A percentile compares a stretch with the other conserved stretches of the same genome.
Evolutionary conservation across 2,888 invertebrate species (phyloP).

Genomic region (Limenitis camilla): DNA sequence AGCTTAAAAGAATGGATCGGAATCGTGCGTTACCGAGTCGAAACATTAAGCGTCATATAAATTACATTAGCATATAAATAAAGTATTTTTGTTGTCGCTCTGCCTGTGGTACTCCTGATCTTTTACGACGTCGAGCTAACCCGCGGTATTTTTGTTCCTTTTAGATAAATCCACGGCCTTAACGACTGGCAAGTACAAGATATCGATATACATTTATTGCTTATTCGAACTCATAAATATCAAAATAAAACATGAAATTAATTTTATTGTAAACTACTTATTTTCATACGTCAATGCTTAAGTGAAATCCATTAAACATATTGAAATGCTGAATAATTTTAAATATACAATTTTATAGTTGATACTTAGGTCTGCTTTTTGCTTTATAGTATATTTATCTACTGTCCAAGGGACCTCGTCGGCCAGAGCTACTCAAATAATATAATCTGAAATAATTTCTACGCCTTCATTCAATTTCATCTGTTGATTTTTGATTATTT

Average conservation of each 20-base stretch:
- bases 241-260: conserved; percentile 67
- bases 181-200: conserved; percentile 71
- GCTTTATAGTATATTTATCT: too few relatives aligned
- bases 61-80: conserved; percentile 76
- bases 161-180: conserved; percentile 70
- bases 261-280: conserved; percentile 50
- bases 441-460: too few relatives aligned
- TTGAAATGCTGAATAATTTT: neutral
- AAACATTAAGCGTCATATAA: conserved; percentile 75
- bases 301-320: neutral
- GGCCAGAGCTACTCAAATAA: too few relatives aligned
- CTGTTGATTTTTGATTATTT: too few relatives aligned
- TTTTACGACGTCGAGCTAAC: conserved; percentile 68
- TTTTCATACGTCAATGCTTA: conserved; percentile 14
- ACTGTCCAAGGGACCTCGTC: too few relatives aligned
- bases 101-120: conserved; percentile 54
- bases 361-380: too few relatives aligned
- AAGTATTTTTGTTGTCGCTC: conserved; percentile 71
- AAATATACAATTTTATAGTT: neutral
- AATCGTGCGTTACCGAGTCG: conserved; percentile 73
- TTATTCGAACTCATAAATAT: conserved; percentile 70
- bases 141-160: conserved; percentile 68
- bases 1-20: conserved; percentile 59
- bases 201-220: conserved; percentile 71
- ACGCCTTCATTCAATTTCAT: too few relatives aligned